Evolutionary conservation across 2,113 vertebrate species (phyloP), one percentile per base, ranked within the genome.

Genomic region (Myiozetetes cayanensis): DNA sequence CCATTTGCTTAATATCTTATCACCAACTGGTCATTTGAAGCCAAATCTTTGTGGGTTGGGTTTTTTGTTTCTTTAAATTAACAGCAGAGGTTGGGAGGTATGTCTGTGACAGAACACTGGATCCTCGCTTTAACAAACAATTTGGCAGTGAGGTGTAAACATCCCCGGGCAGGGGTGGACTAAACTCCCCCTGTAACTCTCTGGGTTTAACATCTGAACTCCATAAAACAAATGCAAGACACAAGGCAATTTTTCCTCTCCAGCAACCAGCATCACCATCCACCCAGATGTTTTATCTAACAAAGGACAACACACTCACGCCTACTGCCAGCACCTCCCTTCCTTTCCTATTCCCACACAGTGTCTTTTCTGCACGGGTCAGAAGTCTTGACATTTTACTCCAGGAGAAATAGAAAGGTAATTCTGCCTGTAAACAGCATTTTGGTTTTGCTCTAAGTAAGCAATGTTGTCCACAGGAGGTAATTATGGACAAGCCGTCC

Each of bases 241-340:
- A 12, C 0, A 3, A 14, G 25, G 10, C 23, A 41, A 31, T 2
- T 50, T 37, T 55, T 50, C 46, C 46, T 46, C 61, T 81, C 35
- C 43, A 37, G 47, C 15, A 65, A 20, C 49, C 0, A 0, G 21
- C 17, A 3, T 23, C 15, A 4, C 22, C 18, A 11, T 14, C 7
- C 6, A 17, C 30, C 27, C 73, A 27, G 49, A 47, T 7, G 11
- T 30, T 73, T 58, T 17, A 55, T 43, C 58, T 44, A 65, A 9
- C 16, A 49, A n/a, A 56, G 44, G n/a, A 25, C 19, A 10, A 33
- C 15, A 52, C 50, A 8, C 2, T 33, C 15, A 9, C 1, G 2
- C 25, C 30, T 17, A 31, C 3, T 23, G 28, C 50, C 50, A 41
- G 8, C 33, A 77, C 44, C 20, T 17, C 50, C 25, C 25, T 21